Percentiles rank a stretch among this genome's conserved stretches.
These are phyloP conservation scores for Chalcis sispes DNA, from an alignment of 2,888 invertebrate species.

Conservation along the genomic window DNA sequence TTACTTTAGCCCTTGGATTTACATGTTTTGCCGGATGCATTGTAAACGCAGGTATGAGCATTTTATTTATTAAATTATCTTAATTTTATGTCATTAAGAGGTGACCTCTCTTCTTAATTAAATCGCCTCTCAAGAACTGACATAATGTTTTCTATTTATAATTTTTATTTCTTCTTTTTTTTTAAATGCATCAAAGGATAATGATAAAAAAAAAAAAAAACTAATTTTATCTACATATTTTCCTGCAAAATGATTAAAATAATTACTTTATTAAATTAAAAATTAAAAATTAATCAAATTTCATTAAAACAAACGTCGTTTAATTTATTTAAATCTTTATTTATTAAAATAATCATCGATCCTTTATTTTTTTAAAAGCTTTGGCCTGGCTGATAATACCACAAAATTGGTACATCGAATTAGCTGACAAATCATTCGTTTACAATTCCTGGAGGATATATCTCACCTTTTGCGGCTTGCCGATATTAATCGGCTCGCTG, in stretches of 20 bases:
- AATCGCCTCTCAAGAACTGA: too few relatives aligned
- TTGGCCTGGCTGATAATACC: conserved; percentile 86
- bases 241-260: too few relatives aligned
- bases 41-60: conserved; percentile 72
- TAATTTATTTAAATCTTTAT: background rate
- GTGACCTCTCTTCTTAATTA: too few relatives aligned
- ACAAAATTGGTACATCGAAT: conserved; percentile 69
- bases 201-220: too few relatives aligned
- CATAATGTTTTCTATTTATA: too few relatives aligned
- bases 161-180: background rate
- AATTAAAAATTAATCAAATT: too few relatives aligned
- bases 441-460: conserved; percentile 78
- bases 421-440: conserved; percentile 62
- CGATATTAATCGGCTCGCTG: conserved; percentile 82
- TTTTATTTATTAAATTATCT: background rate
- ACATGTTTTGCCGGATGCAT: conserved; percentile 76
- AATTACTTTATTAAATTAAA: too few relatives aligned
- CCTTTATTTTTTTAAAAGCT: too few relatives aligned
- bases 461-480: conserved; percentile 77
- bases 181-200: too few relatives aligned
- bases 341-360: background rate
- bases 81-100: too few relatives aligned
- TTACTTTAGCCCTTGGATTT: conserved; percentile 82
- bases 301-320: too few relatives aligned
- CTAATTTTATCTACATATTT: too few relatives aligned